Percentiles rank a stretch among this genome's conserved stretches.
Conservation (phyloP, 2,797 vertebrate species). For the Gymnoscopelus microlampas region DNA sequence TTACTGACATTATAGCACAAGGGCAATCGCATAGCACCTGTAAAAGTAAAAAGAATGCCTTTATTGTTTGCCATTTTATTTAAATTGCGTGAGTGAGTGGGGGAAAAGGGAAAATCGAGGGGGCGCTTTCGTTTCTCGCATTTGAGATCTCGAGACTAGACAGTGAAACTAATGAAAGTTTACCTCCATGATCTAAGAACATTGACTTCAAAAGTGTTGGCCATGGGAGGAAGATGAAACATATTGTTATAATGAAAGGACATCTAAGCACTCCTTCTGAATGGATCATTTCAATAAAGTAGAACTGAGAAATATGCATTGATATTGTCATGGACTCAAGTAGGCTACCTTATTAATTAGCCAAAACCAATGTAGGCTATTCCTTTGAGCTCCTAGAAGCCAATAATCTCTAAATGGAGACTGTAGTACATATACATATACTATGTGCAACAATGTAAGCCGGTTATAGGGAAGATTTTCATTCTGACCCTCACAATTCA, state of each 20-base stretch:
- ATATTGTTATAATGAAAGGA: slow-evolving; percentile 50
- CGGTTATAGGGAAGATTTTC: no score
- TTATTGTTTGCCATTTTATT: slow-evolving; percentile 57
- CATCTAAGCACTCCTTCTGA: slow-evolving; percentile 37
- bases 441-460: no score
- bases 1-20: slow-evolving; percentile 82
- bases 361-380: no score
- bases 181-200: slow-evolving; percentile 51
- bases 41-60: slow-evolving; percentile 75
- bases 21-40: slow-evolving; percentile 68
- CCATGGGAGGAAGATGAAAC: slow-evolving; percentile 51
- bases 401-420: no score
- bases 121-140: no score
- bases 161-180: slow-evolving; percentile 30
- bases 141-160: no score
- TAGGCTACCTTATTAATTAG: background rate
- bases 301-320: slow-evolving; percentile 29
- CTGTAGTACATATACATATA: no score
- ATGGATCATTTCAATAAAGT: slow-evolving; percentile 37
- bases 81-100: slow-evolving; percentile 23
- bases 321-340: slow-evolving; percentile 27
- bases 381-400: no score
- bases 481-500: no score
- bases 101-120: no score
- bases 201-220: slow-evolving; percentile 54